Evolutionary conservation across 1,140 invertebrate species (phyloP).

Genomic region (Drosophila neocordata): DNA sequence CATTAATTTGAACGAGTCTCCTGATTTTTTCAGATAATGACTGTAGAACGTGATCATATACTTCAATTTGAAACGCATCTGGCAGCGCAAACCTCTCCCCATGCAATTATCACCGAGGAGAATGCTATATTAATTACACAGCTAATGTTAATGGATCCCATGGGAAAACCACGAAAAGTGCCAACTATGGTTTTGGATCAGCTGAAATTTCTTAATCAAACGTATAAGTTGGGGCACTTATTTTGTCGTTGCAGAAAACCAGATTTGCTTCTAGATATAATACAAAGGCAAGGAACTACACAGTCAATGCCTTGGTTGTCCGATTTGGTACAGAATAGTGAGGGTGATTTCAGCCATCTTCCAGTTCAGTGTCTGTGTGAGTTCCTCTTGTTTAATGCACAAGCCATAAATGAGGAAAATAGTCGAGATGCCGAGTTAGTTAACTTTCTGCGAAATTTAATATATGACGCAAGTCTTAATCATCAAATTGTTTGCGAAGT

Average conservation of each 20-base stretch:
- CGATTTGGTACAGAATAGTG: conserved; percentile 95
- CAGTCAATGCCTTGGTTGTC: conserved; percentile 98
- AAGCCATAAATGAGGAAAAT: conserved; percentile 75
- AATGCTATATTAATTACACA: conserved; percentile 94
- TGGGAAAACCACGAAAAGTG: conserved; percentile 91
- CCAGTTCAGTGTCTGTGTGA: conserved; percentile 98
- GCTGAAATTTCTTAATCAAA: conserved; percentile 90
- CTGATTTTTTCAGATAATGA: conserved; percentile 84
- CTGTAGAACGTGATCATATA: conserved; percentile 91
- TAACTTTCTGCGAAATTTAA: conserved; percentile 88
- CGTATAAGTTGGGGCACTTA: conserved; percentile 93
- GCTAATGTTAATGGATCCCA: conserved; percentile 92
- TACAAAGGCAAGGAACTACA: conserved; percentile 92
- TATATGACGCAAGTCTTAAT: conserved; percentile 86
- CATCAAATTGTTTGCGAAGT: conserved; percentile 89
- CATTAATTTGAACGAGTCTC: too few relatives aligned
- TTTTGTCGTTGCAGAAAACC: conserved; percentile 95
- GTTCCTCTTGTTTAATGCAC: conserved; percentile 91
- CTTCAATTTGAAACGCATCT: conserved; percentile 96
- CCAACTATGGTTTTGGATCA: conserved; percentile 91
- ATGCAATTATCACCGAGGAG: conserved; percentile 94
- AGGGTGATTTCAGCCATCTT: conserved; percentile 85
- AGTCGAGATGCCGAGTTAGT: conserved; percentile 87
- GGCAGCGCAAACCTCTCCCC: conserved; percentile 91
- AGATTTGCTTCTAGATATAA: conserved; percentile 96